Percentiles rank a stretch among this genome's conserved stretches.
phyloP scores from a whole-genome alignment of 2,113 vertebrate genomes.

The Ictalurus furcatus region DNA sequence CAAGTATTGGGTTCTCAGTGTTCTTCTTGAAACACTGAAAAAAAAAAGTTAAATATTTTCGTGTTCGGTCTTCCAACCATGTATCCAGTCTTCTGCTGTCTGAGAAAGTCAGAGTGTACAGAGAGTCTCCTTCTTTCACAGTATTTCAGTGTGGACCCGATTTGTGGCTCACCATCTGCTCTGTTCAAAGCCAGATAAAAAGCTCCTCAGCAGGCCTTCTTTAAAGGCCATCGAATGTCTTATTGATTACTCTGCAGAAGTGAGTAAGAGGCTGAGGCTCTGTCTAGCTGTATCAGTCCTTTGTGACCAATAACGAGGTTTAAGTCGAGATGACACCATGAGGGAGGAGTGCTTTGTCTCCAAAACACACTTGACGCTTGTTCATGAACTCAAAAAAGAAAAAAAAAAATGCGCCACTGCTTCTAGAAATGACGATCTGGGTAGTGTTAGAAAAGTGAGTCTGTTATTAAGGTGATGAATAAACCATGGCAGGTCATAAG shows the following conservation, averaged over 20 bases:
- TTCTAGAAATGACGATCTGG: neutral
- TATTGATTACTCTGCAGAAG: constrained; percentile 8
- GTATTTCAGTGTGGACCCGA: neutral
- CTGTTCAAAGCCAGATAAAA: constrained; percentile 5
- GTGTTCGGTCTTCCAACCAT: neutral
- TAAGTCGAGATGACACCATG: neutral
- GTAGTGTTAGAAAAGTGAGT: neutral
- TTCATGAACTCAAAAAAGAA: neutral
- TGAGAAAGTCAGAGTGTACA: neutral
- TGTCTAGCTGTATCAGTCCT: neutral
- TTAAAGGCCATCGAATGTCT: constrained; percentile 21
- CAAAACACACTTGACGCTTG: neutral
- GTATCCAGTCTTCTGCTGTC: neutral
- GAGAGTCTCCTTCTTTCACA: neutral
- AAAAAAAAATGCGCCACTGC: neutral
- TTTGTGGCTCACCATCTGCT: constrained; percentile 21
- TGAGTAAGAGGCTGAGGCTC: neutral
- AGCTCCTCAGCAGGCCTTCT: neutral
- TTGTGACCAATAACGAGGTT: neutral
- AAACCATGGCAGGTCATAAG: constrained; percentile 37
- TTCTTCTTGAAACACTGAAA: constrained; percentile 7
- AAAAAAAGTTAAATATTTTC: neutral
- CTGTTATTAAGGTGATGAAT: constrained; percentile 34
- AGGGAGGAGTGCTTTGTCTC: neutral
- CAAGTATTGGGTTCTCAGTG: neutral